Conservation (phyloP, 1,140 invertebrate genomes). For the Drosophila sechellia region DNA sequence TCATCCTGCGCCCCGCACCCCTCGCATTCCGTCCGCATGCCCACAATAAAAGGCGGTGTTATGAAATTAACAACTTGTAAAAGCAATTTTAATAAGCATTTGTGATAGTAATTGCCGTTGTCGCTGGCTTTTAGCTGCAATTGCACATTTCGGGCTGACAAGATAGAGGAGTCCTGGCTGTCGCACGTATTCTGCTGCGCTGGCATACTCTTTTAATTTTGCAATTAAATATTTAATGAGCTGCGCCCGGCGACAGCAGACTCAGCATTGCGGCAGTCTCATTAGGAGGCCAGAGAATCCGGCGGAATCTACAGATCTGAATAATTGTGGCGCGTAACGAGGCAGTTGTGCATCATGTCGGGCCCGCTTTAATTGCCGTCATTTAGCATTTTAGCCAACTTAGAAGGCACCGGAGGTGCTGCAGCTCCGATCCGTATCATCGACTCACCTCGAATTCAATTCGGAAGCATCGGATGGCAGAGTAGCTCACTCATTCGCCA, state of each 20-base stretch:
- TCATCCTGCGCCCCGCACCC: background rate
- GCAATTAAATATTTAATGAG: constrained; percentile 81
- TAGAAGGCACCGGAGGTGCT: background rate
- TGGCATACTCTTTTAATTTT: constrained; percentile 77
- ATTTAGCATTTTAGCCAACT: constrained; percentile 12
- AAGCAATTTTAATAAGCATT: constrained; percentile 71
- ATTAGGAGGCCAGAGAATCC: constrained; percentile 20
- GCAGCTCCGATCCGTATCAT: constrained; percentile 9
- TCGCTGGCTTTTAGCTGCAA: constrained; percentile 41
- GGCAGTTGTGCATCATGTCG: constrained; percentile 1
- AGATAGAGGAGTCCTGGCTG: constrained; percentile 6
- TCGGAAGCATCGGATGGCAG: background rate
- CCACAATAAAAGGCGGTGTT: constrained; percentile 42
- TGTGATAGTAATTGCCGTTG: constrained; percentile 62
- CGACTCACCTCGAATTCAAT: constrained; percentile 21
- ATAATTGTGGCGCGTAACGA: constrained; percentile 43
- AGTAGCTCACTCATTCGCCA: background rate
- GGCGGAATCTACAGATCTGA: constrained; percentile 38
- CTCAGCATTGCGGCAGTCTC: constrained; percentile 47
- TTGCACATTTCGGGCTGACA: constrained; percentile 43
- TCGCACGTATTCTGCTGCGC: constrained; percentile 46
- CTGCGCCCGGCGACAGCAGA: constrained; percentile 30
- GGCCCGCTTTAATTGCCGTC: constrained; percentile 12
- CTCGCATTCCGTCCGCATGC: background rate
- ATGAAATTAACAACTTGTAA: constrained; percentile 72